Conservation (phyloP, 1,140 invertebrate genomes). For the Andrena cerasifolii region DNA sequence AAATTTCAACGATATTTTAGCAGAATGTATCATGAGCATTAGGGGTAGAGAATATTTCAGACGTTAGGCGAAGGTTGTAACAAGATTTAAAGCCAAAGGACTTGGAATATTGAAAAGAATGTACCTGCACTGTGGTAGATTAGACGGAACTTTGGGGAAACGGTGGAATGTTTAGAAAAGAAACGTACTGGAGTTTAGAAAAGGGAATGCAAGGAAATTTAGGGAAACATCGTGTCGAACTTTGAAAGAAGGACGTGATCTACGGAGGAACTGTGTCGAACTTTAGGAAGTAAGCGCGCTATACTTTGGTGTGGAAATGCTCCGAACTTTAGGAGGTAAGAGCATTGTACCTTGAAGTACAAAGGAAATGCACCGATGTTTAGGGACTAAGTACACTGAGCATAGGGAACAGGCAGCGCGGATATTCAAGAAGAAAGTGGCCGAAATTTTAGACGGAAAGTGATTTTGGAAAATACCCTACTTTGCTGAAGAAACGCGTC, state of each 20-base stretch:
- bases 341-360: background rate
- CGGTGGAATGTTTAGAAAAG: background rate
- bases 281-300: background rate
- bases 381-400: background rate
- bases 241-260: constrained; percentile 1
- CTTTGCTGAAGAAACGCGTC: too few relatives aligned
- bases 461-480: background rate
- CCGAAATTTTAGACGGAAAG: background rate
- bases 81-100: too few relatives aligned
- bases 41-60: too few relatives aligned
- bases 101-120: too few relatives aligned
- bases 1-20: background rate
- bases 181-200: background rate
- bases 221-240: background rate
- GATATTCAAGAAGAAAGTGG: background rate
- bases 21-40: too few relatives aligned
- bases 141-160: background rate
- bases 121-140: too few relatives aligned
- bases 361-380: constrained; percentile 4
- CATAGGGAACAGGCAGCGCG: too few relatives aligned
- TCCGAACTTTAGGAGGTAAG: constrained; percentile 11
- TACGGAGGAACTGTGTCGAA: background rate
- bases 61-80: too few relatives aligned
- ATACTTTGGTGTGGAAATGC: background rate
- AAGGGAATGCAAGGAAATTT: background rate